These are phyloP conservation scores for rat (Rattus norvegicus) DNA, from an alignment of 2,113 vertebrate species.

Conservation along the genomic window GRCr8 NC_086033.1:69035501-69036000, in stretches of 20 bases:
- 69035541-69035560: not conserved
- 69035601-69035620: conserved; percentile 48
- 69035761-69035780: not conserved
- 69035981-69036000: not conserved
- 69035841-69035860: not conserved
- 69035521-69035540: conserved; percentile 4
- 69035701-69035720: not conserved
- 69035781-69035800: not conserved
- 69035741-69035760: conserved; percentile 3
- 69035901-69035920: not conserved
- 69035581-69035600: conserved; percentile 37
- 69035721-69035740: not conserved
- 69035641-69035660: conserved; percentile 45
- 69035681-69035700: conserved; percentile 40
- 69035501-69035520: not conserved
- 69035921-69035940: conserved; percentile 20
- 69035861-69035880: conserved; percentile 6
- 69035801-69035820: not conserved
- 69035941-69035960: not conserved
- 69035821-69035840: not conserved
- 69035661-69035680: conserved; percentile 29
- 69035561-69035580: conserved; percentile 61
- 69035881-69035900: not conserved
- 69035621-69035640: conserved; percentile 44
- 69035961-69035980: not conserved